A percentile compares a stretch with the other conserved stretches of the same genome.
Conservation (phyloP, 1,140 invertebrate species). For the Rhyzopertha dominica region DNA sequence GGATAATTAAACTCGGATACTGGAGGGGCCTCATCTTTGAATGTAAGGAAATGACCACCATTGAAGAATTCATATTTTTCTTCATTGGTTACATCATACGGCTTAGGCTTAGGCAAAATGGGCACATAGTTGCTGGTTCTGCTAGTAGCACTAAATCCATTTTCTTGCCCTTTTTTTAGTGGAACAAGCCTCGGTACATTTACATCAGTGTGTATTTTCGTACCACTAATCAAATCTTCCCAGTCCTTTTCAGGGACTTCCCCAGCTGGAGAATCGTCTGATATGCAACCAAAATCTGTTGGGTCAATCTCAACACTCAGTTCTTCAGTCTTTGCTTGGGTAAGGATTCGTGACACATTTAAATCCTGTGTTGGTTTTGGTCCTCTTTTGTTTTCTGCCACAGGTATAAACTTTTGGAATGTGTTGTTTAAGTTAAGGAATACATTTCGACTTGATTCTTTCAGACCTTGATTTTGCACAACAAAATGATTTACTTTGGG, state of each 20-base stretch:
- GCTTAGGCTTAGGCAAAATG: conserved; percentile 30
- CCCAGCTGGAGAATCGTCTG: conserved; percentile 21
- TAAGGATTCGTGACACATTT: conserved; percentile 29
- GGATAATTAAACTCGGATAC: conserved; percentile 16
- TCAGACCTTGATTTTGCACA: too few species aligned
- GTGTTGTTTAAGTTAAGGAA: conserved; percentile 38
- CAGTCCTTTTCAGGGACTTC: conserved; percentile 30
- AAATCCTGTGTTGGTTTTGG: conserved; percentile 12
- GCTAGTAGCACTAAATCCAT: not conserved
- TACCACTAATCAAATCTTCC: conserved; percentile 33
- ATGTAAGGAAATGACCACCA: conserved; percentile 34
- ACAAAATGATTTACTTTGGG: conserved; percentile 9
- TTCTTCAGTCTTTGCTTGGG: conserved; percentile 37
- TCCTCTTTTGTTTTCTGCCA: conserved; percentile 10
- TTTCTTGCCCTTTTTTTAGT: conserved; percentile 1
- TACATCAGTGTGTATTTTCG: conserved; percentile 20
- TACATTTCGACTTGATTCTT: conserved; percentile 38
- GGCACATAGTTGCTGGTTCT: conserved; percentile 29
- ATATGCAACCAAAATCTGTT: conserved; percentile 28
- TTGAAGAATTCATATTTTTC: conserved; percentile 34
- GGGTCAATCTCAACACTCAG: conserved; percentile 40
- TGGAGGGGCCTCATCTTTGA: conserved; percentile 7
- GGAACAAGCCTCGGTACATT: not conserved
- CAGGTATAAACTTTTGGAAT: conserved; percentile 34
- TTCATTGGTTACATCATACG: too few species aligned